Evolutionary conservation across 2,888 invertebrate genomes (phyloP).

Genomic region (Heteromyza rotundicornis): DNA sequence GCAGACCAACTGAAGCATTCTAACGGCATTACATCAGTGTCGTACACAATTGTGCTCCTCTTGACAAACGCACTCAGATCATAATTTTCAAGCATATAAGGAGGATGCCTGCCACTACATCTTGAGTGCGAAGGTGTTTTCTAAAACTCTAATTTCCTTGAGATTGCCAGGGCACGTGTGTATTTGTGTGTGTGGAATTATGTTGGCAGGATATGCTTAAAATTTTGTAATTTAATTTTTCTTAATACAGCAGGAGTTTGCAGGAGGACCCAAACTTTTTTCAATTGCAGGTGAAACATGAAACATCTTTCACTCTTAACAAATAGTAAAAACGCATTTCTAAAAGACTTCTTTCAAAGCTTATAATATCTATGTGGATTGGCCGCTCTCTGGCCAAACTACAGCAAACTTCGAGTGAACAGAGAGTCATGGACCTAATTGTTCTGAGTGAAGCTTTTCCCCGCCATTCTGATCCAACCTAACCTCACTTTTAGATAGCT

Average conservation of each 20-base stretch:
- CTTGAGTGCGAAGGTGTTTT: background rate
- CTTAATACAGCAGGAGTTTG: constrained; percentile 11
- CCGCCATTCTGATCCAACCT: too few species aligned
- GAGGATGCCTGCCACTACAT: background rate
- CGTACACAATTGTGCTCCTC: background rate
- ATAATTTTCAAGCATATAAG: background rate
- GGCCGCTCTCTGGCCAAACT: too few species aligned
- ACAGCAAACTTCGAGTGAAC: too few species aligned
- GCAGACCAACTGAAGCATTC: constrained; percentile 27
- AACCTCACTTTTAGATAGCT: too few species aligned
- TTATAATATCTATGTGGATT: too few species aligned
- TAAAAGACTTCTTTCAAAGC: too few species aligned
- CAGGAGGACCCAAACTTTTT: constrained; percentile 16
- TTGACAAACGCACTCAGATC: background rate
- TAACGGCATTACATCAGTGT: constrained; percentile 28
- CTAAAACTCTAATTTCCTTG: background rate
- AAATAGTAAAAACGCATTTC: too few species aligned
- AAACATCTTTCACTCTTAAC: too few species aligned
- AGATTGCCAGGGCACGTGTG: too few species aligned
- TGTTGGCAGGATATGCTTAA: constrained; percentile 22
- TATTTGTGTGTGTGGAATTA: constrained; percentile 14
- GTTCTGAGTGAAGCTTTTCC: too few species aligned
- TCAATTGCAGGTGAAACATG: constrained; percentile 1
- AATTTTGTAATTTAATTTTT: constrained; percentile 18
- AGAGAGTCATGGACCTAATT: too few species aligned